Base-by-base conservation (phyloP, 2,797 vertebrate species). In the Malurus splendens region DNA sequence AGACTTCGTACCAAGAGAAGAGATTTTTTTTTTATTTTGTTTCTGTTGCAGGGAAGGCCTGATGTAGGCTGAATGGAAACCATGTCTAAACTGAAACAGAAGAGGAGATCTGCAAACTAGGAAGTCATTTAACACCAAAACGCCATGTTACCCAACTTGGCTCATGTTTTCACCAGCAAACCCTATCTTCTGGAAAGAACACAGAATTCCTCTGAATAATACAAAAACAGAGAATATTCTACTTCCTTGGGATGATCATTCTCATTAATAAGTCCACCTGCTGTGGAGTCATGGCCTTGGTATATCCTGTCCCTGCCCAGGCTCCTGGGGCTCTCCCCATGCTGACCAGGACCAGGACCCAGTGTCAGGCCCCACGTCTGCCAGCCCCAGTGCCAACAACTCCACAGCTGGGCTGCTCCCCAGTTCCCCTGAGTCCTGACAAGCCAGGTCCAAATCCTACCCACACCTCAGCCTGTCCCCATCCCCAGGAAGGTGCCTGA, bases 391-490 rank as follows among this genome's bases (percentile, higher is more conserved):
- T 11, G 36, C 9, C 52, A 77, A 27, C 0, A 0, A 25, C 19
- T 22, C 12, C 0, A 0, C 27, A 61, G 17, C 23, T n/a, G 10
- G 2, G 4, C 24, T 6, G 2, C 8, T 41, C 24, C 42, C 14
- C 32, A 45, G 50, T 1, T 57, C 23, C 20, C 10, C 7, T n/a
- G 25, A 61, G 14, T 20, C 14, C 42, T 55, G 18, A n/a, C n/a
- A 27, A 56, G n/a, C 12, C 18, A 50, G 6, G 10, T 19, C 4
- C 20, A 56, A 30, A 30, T 5, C 32, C 32, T 4, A 1, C 10
- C 20, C 22, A 3, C 0, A 7, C 3, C 11, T 11, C 0, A 0
- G 7, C 27, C 41, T 4, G 3, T 50, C 13, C 23, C 19, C 8
- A 2, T 15, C 6, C 17, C 4, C 23, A 41, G 17, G 25, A 44